These are phyloP conservation scores for Hoplodrina blanda DNA, from an alignment of 2,888 invertebrate species.

Conservation along the genomic window DNA sequence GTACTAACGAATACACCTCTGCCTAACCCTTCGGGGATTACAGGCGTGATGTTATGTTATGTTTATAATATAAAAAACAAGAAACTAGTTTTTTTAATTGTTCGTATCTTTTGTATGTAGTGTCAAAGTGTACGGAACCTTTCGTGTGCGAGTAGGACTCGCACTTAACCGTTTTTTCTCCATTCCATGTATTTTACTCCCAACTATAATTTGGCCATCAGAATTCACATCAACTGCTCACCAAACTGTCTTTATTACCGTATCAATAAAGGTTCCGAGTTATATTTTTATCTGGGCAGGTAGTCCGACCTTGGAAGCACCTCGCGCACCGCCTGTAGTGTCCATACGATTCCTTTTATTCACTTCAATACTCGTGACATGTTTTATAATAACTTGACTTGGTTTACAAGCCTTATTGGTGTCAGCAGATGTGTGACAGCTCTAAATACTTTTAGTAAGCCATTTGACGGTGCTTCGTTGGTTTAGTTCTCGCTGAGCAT, in stretches of 20 bases:
- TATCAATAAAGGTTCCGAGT: conserved; percentile 26
- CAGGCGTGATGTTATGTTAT: too few relatives aligned
- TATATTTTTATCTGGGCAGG: conserved; percentile 56
- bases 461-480: not conserved
- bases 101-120: too few relatives aligned
- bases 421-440: conserved; percentile 7
- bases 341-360: conserved; percentile 42
- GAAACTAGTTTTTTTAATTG: too few relatives aligned
- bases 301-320: conserved; percentile 47
- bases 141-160: too few relatives aligned
- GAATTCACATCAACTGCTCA: conserved; percentile 7
- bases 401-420: conserved; percentile 14
- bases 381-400: conserved; percentile 49
- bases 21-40: too few relatives aligned
- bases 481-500: too few relatives aligned
- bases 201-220: not conserved
- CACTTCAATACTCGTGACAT: conserved; percentile 46
- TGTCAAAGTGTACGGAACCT: too few relatives aligned
- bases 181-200: not conserved
- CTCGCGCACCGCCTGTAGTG: conserved; percentile 33
- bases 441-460: conserved; percentile 11
- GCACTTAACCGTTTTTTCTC: too few relatives aligned
- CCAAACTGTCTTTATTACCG: conserved; percentile 23
- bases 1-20: too few relatives aligned
- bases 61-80: too few relatives aligned